phyloP scores from a whole-genome alignment of 2,888 invertebrate genomes.

The Agrotis ipsilon region DNA sequence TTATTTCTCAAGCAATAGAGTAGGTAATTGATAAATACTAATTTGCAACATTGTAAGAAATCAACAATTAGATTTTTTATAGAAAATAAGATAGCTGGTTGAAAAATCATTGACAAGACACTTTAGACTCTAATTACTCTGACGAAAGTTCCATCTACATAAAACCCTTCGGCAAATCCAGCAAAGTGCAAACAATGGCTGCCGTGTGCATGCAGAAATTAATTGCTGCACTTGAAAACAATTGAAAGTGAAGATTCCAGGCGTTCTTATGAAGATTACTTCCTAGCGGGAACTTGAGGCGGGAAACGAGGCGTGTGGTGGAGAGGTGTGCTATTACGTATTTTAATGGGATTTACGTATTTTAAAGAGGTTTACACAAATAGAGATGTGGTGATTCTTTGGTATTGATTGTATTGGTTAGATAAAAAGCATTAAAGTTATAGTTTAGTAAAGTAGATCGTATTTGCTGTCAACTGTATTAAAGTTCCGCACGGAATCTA shows the following conservation, averaged over 20 bases:
- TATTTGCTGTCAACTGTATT: too few relatives aligned
- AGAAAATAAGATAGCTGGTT: too few relatives aligned
- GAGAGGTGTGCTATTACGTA: neutral
- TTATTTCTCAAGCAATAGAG: too few relatives aligned
- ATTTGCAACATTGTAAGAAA: too few relatives aligned
- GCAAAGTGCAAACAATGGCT: conserved; percentile 3
- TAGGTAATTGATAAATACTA: too few relatives aligned
- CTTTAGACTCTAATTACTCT: neutral
- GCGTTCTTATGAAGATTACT: conserved; percentile 30
- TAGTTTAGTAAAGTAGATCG: too few relatives aligned
- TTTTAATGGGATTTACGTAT: neutral
- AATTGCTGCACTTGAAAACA: conserved; percentile 32
- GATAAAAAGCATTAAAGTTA: neutral
- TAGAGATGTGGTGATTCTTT: neutral
- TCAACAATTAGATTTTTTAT: too few relatives aligned
- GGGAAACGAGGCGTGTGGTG: conserved; percentile 26
- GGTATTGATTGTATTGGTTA: neutral
- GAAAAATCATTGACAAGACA: neutral
- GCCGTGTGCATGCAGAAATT: conserved; percentile 24
- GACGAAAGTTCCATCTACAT: neutral
- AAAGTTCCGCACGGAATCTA: too few relatives aligned
- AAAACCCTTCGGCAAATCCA: neutral
- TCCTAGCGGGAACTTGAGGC: conserved; percentile 25
- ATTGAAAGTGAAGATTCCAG: conserved; percentile 5
- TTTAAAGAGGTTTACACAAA: neutral